Percentiles rank a stretch among this genome's conserved stretches.
Evolutionary conservation across 2,797 vertebrate genomes (phyloP).

Genomic region (Fratercula arctica): DNA sequence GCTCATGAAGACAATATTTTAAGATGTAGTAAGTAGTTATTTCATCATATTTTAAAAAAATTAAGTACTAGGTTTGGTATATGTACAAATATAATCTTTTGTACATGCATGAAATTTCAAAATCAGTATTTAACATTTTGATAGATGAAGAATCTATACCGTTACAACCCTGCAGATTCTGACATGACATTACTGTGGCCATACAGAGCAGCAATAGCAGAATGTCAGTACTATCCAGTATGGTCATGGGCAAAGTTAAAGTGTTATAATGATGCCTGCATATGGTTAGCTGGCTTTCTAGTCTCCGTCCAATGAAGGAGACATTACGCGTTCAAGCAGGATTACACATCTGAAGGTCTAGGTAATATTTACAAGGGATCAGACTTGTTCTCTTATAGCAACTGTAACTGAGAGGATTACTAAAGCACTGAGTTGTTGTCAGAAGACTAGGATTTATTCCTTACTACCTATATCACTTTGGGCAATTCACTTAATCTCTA

Average conservation of each 20-base stretch:
- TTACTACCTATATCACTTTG: conserved; percentile 6
- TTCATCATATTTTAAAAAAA: neutral
- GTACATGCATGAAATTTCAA: neutral
- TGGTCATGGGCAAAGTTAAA: neutral
- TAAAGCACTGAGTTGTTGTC: conserved; percentile 3
- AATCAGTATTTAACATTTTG: neutral
- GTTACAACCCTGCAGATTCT: neutral
- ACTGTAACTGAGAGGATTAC: conserved; percentile 45
- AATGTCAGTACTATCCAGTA: neutral
- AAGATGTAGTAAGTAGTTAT: neutral
- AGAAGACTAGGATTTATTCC: conserved; percentile 40
- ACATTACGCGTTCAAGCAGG: neutral
- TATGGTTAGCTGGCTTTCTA: neutral
- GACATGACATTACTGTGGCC: neutral
- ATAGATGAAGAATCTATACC: neutral
- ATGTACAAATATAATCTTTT: neutral
- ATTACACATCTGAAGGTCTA: conserved; percentile 28
- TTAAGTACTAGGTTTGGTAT: neutral
- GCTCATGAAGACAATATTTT: neutral
- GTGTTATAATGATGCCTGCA: neutral
- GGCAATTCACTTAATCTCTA: conserved; percentile 12
- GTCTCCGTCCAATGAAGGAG: neutral
- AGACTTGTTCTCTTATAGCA: neutral
- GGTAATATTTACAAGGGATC: conserved; percentile 12
- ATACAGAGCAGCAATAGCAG: neutral